A percentile compares a stretch with the other conserved stretches of the same genome.
Evolutionary conservation across 2,113 vertebrate species (phyloP).

Genomic region (Rutilus rutilus): DNA sequence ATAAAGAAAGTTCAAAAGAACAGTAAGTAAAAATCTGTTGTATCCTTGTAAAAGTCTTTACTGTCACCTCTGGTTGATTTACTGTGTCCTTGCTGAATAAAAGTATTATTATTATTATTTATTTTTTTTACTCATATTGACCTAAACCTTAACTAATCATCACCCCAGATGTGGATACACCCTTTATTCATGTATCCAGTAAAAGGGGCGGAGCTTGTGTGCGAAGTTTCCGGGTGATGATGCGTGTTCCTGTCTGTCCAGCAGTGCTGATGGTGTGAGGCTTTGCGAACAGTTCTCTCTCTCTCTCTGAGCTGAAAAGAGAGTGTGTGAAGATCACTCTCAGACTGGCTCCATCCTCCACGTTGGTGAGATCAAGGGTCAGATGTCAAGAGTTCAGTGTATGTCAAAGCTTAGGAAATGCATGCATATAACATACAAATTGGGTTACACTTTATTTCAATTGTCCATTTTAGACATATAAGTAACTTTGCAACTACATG

Average conservation of each 20-base stretch:
- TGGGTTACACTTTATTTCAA: too few relatives aligned
- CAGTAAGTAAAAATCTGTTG: too few relatives aligned
- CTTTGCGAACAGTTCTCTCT: slow-evolving; percentile 82
- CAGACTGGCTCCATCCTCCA: slow-evolving; percentile 80
- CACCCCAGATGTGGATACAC: too few relatives aligned
- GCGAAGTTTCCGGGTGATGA: slow-evolving; percentile 95
- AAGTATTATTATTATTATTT: too few relatives aligned
- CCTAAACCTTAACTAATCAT: too few relatives aligned
- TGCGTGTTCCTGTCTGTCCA: slow-evolving; percentile 83
- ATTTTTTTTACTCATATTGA: slow-evolving; percentile 53
- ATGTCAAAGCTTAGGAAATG: background rate
- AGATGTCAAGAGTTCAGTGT: slow-evolving; percentile 71
- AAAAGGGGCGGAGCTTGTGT: slow-evolving; percentile 69
- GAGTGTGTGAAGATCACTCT: slow-evolving; percentile 85
- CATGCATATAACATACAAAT: background rate
- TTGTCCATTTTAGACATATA: too few relatives aligned
- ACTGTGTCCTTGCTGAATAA: too few relatives aligned
- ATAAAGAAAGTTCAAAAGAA: too few relatives aligned
- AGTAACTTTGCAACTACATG: too few relatives aligned
- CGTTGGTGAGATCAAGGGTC: slow-evolving; percentile 56
- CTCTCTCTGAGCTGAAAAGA: slow-evolving; percentile 78
- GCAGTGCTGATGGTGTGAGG: slow-evolving; percentile 75
- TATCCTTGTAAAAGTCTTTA: too few relatives aligned
- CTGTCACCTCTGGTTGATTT: too few relatives aligned
- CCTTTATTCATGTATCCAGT: background rate